Percentiles rank a stretch among this genome's conserved stretches.
Evolutionary conservation across 2,797 vertebrate genomes (phyloP).

Genomic region (Brachymystax lenok): DNA sequence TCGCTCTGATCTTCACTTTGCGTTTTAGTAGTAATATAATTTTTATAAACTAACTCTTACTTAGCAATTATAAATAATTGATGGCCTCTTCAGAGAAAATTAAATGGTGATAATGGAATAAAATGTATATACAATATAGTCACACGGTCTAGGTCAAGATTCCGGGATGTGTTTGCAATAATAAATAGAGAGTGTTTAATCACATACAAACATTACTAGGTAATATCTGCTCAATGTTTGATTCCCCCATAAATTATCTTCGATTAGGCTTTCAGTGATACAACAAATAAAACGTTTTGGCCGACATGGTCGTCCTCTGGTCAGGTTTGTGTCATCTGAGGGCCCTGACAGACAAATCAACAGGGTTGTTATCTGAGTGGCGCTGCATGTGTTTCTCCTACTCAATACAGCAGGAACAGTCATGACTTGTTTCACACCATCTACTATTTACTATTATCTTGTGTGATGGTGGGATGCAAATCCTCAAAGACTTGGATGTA

Average conservation of each 20-base stretch:
- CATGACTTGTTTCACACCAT: slow-evolving; percentile 64
- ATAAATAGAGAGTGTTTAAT: no score
- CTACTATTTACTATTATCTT: slow-evolving; percentile 37
- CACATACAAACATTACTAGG: no score
- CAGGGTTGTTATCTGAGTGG: slow-evolving; percentile 25
- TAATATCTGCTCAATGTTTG: no score
- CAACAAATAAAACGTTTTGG: background rate
- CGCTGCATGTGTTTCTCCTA: slow-evolving; percentile 44
- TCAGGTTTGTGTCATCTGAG: background rate
- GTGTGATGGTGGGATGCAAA: slow-evolving; percentile 42
- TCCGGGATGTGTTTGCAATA: no score
- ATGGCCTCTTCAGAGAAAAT: slow-evolving; percentile 1
- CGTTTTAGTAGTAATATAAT: slow-evolving; percentile 1
- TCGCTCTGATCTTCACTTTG: slow-evolving; percentile 55
- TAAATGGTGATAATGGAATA: background rate
- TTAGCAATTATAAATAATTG: background rate
- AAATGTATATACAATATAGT: background rate
- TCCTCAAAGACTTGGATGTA: slow-evolving; percentile 60
- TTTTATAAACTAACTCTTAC: background rate
- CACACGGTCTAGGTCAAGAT: background rate
- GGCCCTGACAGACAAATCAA: slow-evolving; percentile 54
- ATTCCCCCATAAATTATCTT: no score
- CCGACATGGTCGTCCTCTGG: background rate
- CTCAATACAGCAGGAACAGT: slow-evolving; percentile 27
- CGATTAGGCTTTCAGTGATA: background rate